These are phyloP conservation scores for Poecile montanus DNA, from an alignment of 2,797 vertebrate genomes.

Conservation along the genomic window DNA sequence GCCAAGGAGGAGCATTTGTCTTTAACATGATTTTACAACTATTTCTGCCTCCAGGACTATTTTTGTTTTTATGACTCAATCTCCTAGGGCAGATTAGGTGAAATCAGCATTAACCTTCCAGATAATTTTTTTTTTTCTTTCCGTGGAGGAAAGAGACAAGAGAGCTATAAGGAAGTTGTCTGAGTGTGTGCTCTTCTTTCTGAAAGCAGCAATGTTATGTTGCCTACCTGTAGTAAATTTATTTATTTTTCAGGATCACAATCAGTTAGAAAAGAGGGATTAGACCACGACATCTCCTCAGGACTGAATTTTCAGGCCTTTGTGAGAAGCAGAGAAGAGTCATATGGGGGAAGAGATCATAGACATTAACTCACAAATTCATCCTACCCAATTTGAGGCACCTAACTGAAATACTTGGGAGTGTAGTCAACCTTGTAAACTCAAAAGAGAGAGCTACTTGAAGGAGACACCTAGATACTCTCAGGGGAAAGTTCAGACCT, in stretches of 20 bases:
- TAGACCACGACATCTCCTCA: background rate
- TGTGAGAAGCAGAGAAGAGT: background rate
- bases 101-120: background rate
- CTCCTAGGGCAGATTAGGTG: background rate
- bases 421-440: background rate
- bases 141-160: background rate
- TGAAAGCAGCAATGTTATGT: background rate
- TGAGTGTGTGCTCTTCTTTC: background rate
- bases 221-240: background rate
- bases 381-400: background rate
- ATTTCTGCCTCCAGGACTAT: background rate
- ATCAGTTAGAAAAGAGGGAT: background rate
- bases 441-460: background rate
- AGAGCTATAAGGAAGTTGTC: background rate
- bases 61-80: background rate
- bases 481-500: background rate
- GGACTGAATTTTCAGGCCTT: background rate
- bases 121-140: too few relatives aligned
- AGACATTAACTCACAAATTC: background rate
- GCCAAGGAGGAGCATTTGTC: background rate
- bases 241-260: background rate
- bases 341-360: background rate
- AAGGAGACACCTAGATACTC: background rate
- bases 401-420: background rate
- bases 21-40: background rate